Conservation (phyloP, 2,888 invertebrate species). For the Noctuana brunneofusca region DNA sequence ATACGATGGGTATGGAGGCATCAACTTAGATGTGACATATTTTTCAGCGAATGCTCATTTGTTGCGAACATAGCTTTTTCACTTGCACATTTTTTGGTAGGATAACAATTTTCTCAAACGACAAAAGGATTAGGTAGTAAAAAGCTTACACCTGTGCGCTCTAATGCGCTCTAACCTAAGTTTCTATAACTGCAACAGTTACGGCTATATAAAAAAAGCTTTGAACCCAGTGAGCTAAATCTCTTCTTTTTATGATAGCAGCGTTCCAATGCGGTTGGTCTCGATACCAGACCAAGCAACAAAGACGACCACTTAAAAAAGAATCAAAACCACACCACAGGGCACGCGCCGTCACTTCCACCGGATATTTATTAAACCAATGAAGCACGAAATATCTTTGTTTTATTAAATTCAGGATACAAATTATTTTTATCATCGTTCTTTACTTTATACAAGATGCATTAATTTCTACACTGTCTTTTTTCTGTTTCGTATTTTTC, state of each 20-base stretch:
- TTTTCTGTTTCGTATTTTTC: not conserved
- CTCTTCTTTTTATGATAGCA: constrained; percentile 25
- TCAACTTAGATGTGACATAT: no score
- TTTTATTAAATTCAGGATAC: constrained; percentile 25
- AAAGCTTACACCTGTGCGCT: not conserved
- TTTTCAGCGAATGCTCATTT: no score
- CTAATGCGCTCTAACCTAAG: not conserved
- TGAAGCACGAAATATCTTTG: constrained; percentile 32
- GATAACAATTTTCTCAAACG: not conserved
- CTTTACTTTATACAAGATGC: not conserved
- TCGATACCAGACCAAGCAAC: constrained; percentile 21
- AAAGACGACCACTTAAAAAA: constrained; percentile 39
- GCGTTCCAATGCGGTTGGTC: constrained; percentile 31
- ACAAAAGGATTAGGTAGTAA: not conserved
- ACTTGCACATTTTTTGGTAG: no score
- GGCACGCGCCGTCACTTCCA: constrained; percentile 56
- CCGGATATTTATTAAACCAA: constrained; percentile 35
- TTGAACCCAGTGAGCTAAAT: constrained; percentile 22
- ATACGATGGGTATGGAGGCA: no score
- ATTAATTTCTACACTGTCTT: not conserved
- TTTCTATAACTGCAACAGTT: constrained; percentile 6
- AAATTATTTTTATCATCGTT: constrained; percentile 10
- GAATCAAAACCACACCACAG: constrained; percentile 45
- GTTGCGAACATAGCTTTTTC: no score
- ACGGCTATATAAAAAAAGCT: constrained; percentile 12